Base-by-base conservation (phyloP, 2,113 vertebrate species). In the Gambusia affinis region DNA sequence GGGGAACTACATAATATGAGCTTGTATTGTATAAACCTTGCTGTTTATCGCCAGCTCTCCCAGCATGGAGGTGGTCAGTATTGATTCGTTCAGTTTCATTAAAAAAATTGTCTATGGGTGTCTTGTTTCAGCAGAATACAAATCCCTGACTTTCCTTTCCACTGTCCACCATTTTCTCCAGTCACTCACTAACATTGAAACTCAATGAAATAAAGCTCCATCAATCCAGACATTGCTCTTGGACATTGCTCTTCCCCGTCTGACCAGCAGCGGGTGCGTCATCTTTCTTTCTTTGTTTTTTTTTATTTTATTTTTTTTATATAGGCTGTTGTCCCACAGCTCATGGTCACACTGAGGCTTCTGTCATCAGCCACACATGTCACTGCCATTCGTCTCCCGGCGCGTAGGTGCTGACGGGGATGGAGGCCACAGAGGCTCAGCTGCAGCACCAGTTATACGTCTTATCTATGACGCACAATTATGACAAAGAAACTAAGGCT, bases 391-490 rank as follows among this genome's bases (percentile, higher is more conserved):
- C 72, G 73, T 83, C 75, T 75, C 76, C 69, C 31, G 1, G 51
- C 67, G 84, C 3, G 65, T 79, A 83, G 85, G 87, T 80, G 85
- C 81, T 88, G 85, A 92, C 86, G 86, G 81, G 81, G 84, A 87
- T 75, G 84, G 77, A 72, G 79, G 83, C 77, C 88, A 82, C 51
- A 27, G 65, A 60, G 85, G 80, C 80, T 78, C 87, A 87, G 84
- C 89, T 88, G 89, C 86, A 77, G 66, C 68, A 65, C 80, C 79
- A 88, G 85, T 92, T 92, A 91, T 70, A 83, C 79, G 75, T 88
- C 89, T 89, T 92, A 92, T 92, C 91, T 91, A 35, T 88, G 81
- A 88, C 74, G 85, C 76, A 67, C 91, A 87, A 92, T 91, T 88
- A 89, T 78, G 68, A 79, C 76, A 67, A 78, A 85, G 83, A 87